A percentile compares a stretch with the other conserved stretches of the same genome.
Conservation (phyloP, 2,797 vertebrate genomes). For the Pantherophis vulpinus region DNA sequence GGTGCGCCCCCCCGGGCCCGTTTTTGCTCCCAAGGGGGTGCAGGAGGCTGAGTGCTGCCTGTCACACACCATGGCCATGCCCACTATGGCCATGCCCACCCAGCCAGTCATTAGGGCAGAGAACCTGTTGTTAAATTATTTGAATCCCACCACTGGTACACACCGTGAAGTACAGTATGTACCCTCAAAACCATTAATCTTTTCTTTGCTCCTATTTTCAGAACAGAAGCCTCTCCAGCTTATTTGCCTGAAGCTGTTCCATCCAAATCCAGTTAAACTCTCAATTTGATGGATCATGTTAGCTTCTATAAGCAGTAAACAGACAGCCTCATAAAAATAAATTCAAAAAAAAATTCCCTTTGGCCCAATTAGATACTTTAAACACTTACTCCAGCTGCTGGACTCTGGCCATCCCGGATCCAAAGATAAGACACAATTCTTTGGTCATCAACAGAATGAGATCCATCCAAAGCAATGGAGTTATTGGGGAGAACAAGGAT, state of each 20-base stretch:
- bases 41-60: too few relatives aligned
- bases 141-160: too few relatives aligned
- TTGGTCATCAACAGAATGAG: slow-evolving; percentile 80
- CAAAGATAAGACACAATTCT: slow-evolving; percentile 80
- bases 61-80: too few relatives aligned
- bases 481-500: slow-evolving; percentile 86
- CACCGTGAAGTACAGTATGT: background rate
- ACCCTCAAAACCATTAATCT: background rate
- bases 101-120: too few relatives aligned
- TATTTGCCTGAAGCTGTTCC: background rate
- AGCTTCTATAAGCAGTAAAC: background rate
- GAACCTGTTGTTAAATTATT: too few relatives aligned
- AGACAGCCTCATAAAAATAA: background rate
- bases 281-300: background rate
- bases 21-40: too few relatives aligned
- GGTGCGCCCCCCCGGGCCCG: too few relatives aligned
- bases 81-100: too few relatives aligned
- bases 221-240: background rate
- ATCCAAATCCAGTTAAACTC: background rate
- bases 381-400: slow-evolving; percentile 86
- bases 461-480: slow-evolving; percentile 85
- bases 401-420: slow-evolving; percentile 86
- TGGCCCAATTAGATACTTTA: background rate
- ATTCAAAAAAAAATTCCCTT: background rate
- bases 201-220: background rate